Percentiles rank a stretch among this genome's conserved stretches.
Conservation (phyloP, 64 coral and sea anemone species). For the Pocillopora damicornis region DNA sequence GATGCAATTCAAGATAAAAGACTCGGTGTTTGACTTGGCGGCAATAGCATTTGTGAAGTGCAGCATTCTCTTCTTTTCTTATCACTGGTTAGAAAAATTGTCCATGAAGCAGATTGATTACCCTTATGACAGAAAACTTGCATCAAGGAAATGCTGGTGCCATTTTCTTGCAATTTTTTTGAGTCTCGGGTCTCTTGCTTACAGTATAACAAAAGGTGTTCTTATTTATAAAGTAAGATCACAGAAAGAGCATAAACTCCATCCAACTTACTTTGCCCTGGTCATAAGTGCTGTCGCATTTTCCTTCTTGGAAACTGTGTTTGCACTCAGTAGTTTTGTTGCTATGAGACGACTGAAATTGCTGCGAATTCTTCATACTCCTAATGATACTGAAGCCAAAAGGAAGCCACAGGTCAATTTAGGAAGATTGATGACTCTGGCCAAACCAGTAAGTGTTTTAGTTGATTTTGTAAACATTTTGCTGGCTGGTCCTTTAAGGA, state of each 20-base stretch:
- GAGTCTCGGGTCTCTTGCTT: slow-evolving; percentile 71
- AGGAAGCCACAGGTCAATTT: slow-evolving; percentile 62
- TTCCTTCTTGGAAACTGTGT: slow-evolving; percentile 65
- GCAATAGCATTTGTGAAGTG: slow-evolving; percentile 63
- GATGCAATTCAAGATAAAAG: slow-evolving; percentile 54
- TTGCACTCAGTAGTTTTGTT: slow-evolving; percentile 60
- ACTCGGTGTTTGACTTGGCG: slow-evolving; percentile 80
- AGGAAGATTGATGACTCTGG: slow-evolving; percentile 61
- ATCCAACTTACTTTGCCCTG: slow-evolving; percentile 63
- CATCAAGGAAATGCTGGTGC: slow-evolving; percentile 49
- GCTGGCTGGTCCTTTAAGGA: not conserved
- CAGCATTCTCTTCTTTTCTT: slow-evolving; percentile 62
- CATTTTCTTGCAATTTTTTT: slow-evolving; percentile 61
- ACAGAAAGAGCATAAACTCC: slow-evolving; percentile 60
- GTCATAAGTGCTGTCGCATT: slow-evolving; percentile 65
- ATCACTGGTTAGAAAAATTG: slow-evolving; percentile 56
- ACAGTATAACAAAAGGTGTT: slow-evolving; percentile 82
- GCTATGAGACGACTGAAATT: slow-evolving; percentile 66
- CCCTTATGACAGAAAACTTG: slow-evolving; percentile 47
- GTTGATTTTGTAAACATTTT: too few relatives aligned
- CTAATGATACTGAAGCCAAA: slow-evolving; percentile 29
- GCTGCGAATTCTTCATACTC: slow-evolving; percentile 51
- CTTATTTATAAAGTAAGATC: slow-evolving; percentile 54
- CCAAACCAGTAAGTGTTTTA: slow-evolving; percentile 76
- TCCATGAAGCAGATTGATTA: slow-evolving; percentile 65